A percentile compares a stretch with the other conserved stretches of the same genome.
Evolutionary conservation across 2,797 vertebrate genomes (phyloP).

Genomic region (Hydrolagus colliei): DNA sequence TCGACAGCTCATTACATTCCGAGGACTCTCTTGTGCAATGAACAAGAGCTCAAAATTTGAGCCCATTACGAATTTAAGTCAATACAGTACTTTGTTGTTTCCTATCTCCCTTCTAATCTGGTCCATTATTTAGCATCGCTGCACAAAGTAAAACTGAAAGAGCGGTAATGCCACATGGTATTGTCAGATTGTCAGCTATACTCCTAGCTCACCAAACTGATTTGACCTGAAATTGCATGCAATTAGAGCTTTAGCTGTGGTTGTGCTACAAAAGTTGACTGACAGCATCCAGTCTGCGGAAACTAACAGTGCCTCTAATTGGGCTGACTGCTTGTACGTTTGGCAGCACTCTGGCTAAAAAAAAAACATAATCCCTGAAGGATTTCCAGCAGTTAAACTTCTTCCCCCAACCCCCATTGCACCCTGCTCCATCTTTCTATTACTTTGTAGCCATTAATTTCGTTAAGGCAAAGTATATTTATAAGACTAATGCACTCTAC

Average conservation of each 20-base stretch:
- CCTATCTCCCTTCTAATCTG: not conserved
- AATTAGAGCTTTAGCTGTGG: conserved; percentile 32
- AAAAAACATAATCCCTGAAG: conserved; percentile 37
- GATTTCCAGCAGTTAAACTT: conserved; percentile 18
- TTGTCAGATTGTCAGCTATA: conserved; percentile 36
- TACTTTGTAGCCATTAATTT: not conserved
- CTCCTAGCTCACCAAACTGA: not conserved
- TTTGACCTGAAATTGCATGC: conserved; percentile 31
- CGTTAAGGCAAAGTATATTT: not conserved
- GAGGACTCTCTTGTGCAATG: not conserved
- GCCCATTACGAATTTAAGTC: not conserved
- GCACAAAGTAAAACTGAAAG: conserved; percentile 34
- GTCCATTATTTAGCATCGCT: too few species aligned
- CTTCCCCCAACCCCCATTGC: not conserved
- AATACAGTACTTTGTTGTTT: not conserved
- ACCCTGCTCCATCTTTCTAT: conserved; percentile 17
- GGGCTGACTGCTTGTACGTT: conserved; percentile 35
- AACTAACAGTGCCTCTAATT: conserved; percentile 33
- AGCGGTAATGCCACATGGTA: conserved; percentile 25
- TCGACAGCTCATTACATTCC: not conserved
- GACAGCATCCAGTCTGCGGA: conserved; percentile 40
- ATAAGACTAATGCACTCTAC: not conserved
- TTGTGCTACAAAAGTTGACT: conserved; percentile 37
- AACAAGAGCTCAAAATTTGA: not conserved
- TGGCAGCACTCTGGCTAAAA: not conserved